Percentiles rank a stretch among this genome's conserved stretches.
phyloP scores from a whole-genome alignment of 1,140 invertebrate species.

The Ips typographus region DNA sequence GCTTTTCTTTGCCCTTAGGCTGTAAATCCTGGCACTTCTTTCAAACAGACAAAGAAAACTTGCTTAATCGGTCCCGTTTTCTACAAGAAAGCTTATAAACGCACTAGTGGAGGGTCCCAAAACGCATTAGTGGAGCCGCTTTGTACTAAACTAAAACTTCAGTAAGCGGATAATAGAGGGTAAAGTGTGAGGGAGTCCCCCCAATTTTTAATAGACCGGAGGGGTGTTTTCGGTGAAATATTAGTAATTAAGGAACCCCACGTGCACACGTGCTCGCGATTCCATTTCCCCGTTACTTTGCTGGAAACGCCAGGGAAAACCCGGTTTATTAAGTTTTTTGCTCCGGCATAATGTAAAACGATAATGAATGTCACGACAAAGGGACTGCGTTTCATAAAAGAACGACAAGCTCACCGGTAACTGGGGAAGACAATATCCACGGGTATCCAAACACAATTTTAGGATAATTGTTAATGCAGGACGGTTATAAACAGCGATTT shows the following conservation, averaged over 20 bases:
- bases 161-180: constrained; percentile 13
- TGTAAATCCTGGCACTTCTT: no score
- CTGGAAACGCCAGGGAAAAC: not conserved
- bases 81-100: not conserved
- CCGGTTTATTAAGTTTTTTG: constrained; percentile 1
- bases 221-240: constrained; percentile 13
- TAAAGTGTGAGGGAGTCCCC: no score
- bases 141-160: constrained; percentile 13
- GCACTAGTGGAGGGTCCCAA: not conserved
- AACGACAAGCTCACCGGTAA: no score
- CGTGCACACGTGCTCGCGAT: constrained; percentile 2
- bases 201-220: constrained; percentile 6
- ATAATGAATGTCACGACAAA: not conserved
- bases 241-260: constrained; percentile 13
- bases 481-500: no score
- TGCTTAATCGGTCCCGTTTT: no score
- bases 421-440: no score
- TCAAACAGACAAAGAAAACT: no score
- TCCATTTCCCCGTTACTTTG: constrained; percentile 1
- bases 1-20: no score
- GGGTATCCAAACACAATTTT: no score
- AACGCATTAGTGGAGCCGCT: constrained; percentile 4
- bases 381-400: not conserved
- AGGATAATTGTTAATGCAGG: no score
- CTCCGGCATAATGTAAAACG: not conserved